Evolutionary conservation across 2,113 vertebrate species (phyloP).

Genomic region (Bambusicola thoracicus): DNA sequence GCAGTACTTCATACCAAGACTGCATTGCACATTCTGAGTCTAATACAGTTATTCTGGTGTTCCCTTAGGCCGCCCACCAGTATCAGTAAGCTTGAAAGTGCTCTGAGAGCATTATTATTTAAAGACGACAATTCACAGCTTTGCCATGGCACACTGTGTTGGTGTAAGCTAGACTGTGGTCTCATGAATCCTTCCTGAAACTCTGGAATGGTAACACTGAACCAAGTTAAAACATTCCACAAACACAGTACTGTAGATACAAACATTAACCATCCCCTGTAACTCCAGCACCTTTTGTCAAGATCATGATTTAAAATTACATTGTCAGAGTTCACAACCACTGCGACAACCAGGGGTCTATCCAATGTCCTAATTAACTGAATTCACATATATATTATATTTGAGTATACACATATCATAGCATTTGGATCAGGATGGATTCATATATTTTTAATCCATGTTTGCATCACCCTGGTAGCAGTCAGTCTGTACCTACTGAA

Average conservation of each 20-base stretch:
- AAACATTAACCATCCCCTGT: not conserved
- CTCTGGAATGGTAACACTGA: not conserved
- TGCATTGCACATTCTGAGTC: not conserved
- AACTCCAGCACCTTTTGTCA: fast-evolving
- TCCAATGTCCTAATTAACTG: not conserved
- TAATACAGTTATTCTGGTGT: not conserved
- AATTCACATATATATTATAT: not conserved
- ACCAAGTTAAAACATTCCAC: not conserved
- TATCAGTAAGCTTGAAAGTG: not conserved
- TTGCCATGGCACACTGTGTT: not conserved
- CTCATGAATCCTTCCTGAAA: not conserved
- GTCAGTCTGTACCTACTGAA: not conserved
- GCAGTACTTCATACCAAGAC: not conserved
- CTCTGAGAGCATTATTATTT: not conserved
- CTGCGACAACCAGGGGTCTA: not conserved
- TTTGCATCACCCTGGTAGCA: not conserved
- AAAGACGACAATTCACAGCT: not conserved
- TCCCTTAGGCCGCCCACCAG: not conserved
- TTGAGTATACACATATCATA: not conserved
- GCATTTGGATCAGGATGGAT: not conserved
- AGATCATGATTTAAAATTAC: not conserved
- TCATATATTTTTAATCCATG: fast-evolving
- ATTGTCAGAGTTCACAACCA: not conserved
- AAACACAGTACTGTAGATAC: not conserved
- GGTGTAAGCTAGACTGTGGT: not conserved